Evolutionary conservation across 2,797 vertebrate species (phyloP), one percentile per base, ranked within the genome.

Genomic region (Gambusia yucatana): DNA sequence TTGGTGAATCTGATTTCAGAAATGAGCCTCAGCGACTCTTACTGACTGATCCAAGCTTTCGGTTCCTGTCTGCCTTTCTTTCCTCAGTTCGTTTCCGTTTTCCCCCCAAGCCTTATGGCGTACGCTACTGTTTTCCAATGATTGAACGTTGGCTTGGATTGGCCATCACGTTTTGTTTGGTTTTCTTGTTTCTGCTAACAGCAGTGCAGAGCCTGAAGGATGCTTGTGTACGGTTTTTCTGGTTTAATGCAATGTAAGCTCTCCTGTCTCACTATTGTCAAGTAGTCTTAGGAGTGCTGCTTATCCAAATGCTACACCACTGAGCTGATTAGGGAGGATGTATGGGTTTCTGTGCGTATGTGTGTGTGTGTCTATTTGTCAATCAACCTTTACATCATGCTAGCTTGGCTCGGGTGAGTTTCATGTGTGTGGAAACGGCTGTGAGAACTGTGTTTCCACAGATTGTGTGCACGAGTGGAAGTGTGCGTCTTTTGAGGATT

Each of bases 201-300:
- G 83, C 77, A 6, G 76, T 22, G 75, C 89, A 86, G 73, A 87
- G 84, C 85, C 80, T 91, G 90, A 92, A 89, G 89, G 90, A 91
- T 86, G 89, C 92, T 88, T 86, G 85, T 90, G 86, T 92, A 88
- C 82, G 43, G 79, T 89, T 88, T 84, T 84, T 87, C 88, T 90
- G 91, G 28, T 89, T 90, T 91, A 93, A 91, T 90, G 91, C 83
- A 93, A 89, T 88, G 89, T 94, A 92, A 94, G 94, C 93, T 92
- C 88, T 89, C 82, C 90, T 90, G 90, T 93, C 91, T 93, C 88
- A 72, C 90, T 77, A 90, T 93, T 93, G 90, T 93, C 86, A 78
- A 77, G 80, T 84, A 89, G 91, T 88, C 91, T 91, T 90, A 89
- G 82, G 81, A 89, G 83, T 63, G 81, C 91, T 78, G 87, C 89